These are phyloP conservation scores for Artemisiospiza belli DNA, from an alignment of 2,113 vertebrate species.

Conservation along the genomic window DNA sequence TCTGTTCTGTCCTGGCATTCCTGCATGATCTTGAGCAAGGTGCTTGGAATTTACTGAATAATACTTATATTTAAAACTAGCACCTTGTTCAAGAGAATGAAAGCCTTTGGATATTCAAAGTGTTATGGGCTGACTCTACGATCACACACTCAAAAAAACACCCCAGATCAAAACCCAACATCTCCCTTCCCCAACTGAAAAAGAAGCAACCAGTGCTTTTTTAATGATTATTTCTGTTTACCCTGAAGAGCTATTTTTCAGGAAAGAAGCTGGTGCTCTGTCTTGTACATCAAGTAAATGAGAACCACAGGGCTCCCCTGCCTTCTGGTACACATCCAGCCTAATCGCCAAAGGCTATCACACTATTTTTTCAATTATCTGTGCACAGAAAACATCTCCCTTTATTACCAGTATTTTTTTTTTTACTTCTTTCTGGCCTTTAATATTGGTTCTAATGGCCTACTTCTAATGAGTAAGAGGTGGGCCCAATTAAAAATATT, in stretches of 20 bases:
- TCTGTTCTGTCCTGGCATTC: neutral
- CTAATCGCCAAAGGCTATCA: neutral
- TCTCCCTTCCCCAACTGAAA: neutral
- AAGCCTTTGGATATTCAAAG: neutral
- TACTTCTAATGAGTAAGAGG: neutral
- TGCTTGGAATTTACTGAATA: neutral
- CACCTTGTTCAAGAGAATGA: neutral
- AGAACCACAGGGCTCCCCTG: neutral
- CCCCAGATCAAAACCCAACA: neutral
- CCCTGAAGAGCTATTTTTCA: neutral
- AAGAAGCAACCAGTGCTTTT: neutral
- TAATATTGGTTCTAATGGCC: neutral
- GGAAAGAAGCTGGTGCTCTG: neutral
- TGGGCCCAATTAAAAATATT: neutral
- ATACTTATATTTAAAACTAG: neutral
- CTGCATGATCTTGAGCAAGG: neutral
- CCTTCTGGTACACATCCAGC: neutral
- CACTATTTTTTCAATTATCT: constrained; percentile 21
- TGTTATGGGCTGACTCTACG: neutral
- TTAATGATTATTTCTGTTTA: neutral
- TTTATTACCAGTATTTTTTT: neutral
- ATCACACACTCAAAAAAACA: neutral
- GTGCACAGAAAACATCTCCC: neutral
- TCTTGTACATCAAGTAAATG: neutral
- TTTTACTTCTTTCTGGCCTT: constrained; percentile 3